Conservation (phyloP, 2,888 invertebrate genomes). For the Automeris io region DNA sequence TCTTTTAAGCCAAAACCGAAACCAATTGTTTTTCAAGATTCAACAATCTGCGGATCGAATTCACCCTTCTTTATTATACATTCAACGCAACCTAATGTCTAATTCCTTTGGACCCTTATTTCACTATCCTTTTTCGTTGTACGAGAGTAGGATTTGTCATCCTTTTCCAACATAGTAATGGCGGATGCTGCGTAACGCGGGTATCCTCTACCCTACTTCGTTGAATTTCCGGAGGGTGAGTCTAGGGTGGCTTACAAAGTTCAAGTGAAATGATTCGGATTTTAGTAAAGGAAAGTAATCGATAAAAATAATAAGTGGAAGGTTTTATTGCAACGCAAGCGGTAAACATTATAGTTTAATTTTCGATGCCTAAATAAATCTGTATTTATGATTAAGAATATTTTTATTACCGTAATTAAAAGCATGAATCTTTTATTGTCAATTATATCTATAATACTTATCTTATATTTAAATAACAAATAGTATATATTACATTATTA, state of each 20-base stretch:
- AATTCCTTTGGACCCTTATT: conserved; percentile 46
- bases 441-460: no score
- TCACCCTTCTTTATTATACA: conserved; percentile 47
- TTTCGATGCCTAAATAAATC: no score
- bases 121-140: conserved; percentile 14
- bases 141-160: conserved; percentile 6
- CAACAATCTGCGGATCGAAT: conserved; percentile 18
- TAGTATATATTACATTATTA: no score
- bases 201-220: conserved; percentile 31
- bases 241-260: conserved; percentile 37
- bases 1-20: background rate
- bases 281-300: conserved; percentile 45
- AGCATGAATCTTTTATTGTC: no score
- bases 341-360: no score
- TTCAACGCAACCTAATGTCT: conserved; percentile 38
- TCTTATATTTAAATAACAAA: no score
- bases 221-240: conserved; percentile 52
- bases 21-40: conserved; percentile 6
- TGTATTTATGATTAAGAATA: no score
- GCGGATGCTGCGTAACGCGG: conserved; percentile 59
- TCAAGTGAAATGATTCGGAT: conserved; percentile 50
- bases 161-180: conserved; percentile 37
- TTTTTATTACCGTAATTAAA: no score
- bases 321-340: no score
- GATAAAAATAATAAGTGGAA: conserved; percentile 31